Evolutionary conservation across 2,113 vertebrate genomes (phyloP).

Genomic region (Hemicordylus capensis): DNA sequence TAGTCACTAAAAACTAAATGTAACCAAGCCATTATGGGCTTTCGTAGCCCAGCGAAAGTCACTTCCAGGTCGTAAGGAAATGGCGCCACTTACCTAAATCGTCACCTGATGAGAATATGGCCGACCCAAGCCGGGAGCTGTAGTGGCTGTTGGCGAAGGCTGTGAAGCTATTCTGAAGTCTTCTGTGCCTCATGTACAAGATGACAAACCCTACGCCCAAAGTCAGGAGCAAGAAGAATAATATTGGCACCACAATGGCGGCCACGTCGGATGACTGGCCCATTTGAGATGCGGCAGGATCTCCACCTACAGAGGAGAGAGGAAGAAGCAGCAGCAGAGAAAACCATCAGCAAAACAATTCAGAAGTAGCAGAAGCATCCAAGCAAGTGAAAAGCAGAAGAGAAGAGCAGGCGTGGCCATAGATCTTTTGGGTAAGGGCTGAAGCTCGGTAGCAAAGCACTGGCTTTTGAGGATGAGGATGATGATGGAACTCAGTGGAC

Average conservation of each 20-base stretch:
- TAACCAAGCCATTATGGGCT: too few relatives aligned
- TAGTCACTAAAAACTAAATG: not conserved
- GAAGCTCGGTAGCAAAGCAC: too few relatives aligned
- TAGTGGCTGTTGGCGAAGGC: constrained; percentile 98
- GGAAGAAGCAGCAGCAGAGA: not conserved
- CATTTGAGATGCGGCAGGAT: not conserved
- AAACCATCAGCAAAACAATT: too few relatives aligned
- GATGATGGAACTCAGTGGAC: too few relatives aligned
- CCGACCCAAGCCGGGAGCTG: constrained; percentile 93
- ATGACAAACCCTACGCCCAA: constrained; percentile 84
- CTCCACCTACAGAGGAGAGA: constrained; percentile 42
- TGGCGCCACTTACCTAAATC: constrained; percentile 84
- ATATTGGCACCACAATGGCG: constrained; percentile 89
- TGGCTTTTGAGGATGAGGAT: too few relatives aligned
- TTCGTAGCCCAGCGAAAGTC: not conserved
- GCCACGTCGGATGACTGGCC: constrained; percentile 82
- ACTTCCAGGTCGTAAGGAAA: not conserved
- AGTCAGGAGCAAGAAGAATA: constrained; percentile 90
- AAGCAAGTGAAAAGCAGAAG: too few relatives aligned
- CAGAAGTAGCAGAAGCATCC: too few relatives aligned
- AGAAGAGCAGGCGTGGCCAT: too few relatives aligned
- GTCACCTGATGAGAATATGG: constrained; percentile 96
- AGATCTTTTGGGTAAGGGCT: too few relatives aligned
- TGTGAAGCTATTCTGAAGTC: constrained; percentile 93
- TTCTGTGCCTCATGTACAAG: constrained; percentile 88